Evolutionary conservation across 2,888 invertebrate genomes (phyloP), one percentile per base, ranked within the genome.

Genomic region (Tinea semifulvella): DNA sequence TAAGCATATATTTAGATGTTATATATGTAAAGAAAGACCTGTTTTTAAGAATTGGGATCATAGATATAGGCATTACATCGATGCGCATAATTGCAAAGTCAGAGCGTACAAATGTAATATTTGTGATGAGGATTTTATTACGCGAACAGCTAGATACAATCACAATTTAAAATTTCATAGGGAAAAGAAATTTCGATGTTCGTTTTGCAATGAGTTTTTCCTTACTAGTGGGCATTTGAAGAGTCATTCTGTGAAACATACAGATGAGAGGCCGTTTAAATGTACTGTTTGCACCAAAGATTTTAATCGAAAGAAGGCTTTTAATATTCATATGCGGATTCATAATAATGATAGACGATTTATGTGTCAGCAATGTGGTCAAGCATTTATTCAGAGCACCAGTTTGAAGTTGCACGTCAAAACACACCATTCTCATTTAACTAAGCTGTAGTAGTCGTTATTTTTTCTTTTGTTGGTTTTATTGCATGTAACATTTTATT

Each of bases 121-220:
- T 40, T 45, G 45, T 19, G 19, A 39, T 2, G 11, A 40, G 38
- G 39, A 16, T 2, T 45, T 25, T 20, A 13, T 11, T 11, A 13
- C 27, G 4, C 16, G 19, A 27, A 28, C 39, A 16, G 25, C 42
- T 47, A 79, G 79, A 51, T 79, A 79, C 45, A 79, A 79, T 11
- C 79, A 79, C 42, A 76, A 77, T 42, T 75, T 77, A 0, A 76
- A 75, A 50, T 70, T 71, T 0, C 81, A 81, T 52, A 55, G 80
- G 5, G 69, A 68, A 5, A 79, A 68, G 63, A 84, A 70, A 50
- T 82, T 71, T 49, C 70, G 77, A 1, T 85, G 84, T 43, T 69
- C 65, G 0, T 72, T 70, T 49, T 85, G 85, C 52, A 65, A 79
- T 2, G 18, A 36, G 11, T 25, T 28, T 17, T 16, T 13, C 14